These are phyloP conservation scores for Rhogogaster chlorosoma DNA, from an alignment of 2,888 invertebrate species.

Conservation along the genomic window DNA sequence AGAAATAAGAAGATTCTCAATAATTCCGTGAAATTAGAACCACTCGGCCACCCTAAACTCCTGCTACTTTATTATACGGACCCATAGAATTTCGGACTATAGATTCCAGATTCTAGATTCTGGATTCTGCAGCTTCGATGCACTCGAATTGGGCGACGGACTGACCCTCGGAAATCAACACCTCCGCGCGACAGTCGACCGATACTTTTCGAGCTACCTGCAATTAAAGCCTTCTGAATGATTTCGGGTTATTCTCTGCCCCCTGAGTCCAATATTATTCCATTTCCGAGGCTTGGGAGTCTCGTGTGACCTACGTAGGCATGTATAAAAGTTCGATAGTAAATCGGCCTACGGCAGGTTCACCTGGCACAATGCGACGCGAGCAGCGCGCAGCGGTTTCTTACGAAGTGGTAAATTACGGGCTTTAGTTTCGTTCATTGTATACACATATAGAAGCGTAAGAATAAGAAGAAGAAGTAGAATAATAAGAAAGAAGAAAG, in stretches of 20 bases:
- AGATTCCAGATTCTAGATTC: neutral
- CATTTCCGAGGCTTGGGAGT: neutral
- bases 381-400: neutral
- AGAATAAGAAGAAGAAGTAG: neutral
- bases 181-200: neutral
- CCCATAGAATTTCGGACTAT: neutral
- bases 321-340: neutral
- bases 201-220: constrained; percentile 17
- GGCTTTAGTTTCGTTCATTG: constrained; percentile 21
- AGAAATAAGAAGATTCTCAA: neutral
- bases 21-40: neutral
- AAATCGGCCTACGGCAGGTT: neutral
- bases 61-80: neutral
- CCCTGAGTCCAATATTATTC: neutral
- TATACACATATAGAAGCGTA: constrained; percentile 22
- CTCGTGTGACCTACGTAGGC: neutral
- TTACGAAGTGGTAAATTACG: constrained; percentile 21
- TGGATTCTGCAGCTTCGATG: neutral
- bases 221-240: constrained; percentile 15
- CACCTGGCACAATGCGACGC: constrained; percentile 18
- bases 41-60: neutral
- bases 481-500: constrained; percentile 4
- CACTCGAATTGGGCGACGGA: neutral
- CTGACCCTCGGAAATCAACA: constrained; percentile 20
- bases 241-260: neutral